phyloP scores from a whole-genome alignment of 2,113 vertebrate species.

The Tor tambroides region DNA sequence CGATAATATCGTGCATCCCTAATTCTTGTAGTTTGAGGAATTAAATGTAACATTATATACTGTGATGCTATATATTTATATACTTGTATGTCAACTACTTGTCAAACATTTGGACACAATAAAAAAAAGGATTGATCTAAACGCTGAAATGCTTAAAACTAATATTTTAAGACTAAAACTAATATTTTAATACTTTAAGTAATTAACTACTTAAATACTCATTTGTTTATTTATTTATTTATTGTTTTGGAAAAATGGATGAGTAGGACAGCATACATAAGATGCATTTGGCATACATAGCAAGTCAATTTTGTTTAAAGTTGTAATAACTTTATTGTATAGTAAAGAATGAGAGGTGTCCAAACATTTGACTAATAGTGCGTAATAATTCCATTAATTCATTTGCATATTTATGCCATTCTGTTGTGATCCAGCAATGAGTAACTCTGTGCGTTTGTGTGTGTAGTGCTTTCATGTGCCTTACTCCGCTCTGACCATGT shows the following conservation, averaged over 20 bases:
- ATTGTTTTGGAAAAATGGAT: background rate
- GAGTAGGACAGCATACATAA: background rate
- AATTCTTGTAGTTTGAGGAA: too few relatives aligned
- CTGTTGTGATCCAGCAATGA: rapidly evolving
- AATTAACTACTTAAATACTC: background rate
- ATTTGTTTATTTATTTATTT: background rate
- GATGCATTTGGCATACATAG: background rate
- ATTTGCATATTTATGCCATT: background rate
- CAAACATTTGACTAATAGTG: background rate
- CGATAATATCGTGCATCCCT: too few relatives aligned
- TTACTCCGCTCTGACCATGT: conserved; percentile 97
- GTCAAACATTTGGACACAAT: background rate
- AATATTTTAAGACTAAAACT: too few relatives aligned
- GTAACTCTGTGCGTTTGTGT: background rate
- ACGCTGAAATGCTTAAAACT: background rate
- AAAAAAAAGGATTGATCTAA: background rate
- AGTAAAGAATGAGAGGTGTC: background rate
- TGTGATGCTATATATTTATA: background rate
- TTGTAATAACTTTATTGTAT: background rate
- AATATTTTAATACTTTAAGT: too few relatives aligned
- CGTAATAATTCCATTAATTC: background rate
- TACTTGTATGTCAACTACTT: background rate
- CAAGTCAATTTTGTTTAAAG: background rate
- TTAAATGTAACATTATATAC: background rate
- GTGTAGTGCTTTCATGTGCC: conserved; percentile 94